Evolutionary conservation across 35 echinoderm and acorn worm genomes (phyloP).

Genomic region (Stichopus chloronotus): DNA sequence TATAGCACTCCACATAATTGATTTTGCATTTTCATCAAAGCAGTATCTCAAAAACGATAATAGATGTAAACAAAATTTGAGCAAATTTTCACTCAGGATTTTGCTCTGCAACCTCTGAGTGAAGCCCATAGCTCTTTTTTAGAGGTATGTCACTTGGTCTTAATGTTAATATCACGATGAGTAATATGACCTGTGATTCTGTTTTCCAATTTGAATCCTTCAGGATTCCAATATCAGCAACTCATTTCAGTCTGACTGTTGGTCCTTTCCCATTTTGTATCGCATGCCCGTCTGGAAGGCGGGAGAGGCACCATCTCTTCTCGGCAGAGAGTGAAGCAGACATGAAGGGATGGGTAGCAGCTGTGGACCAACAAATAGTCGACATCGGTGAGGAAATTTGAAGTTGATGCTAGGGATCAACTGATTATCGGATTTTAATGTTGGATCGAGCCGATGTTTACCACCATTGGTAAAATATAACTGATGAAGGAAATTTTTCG

Average conservation of each 20-base stretch:
- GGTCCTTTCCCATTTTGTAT: slow-evolving; percentile 50
- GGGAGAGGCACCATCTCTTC: slow-evolving; percentile 55
- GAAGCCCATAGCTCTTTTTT: no score
- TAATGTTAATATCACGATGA: no score
- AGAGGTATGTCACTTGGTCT: no score
- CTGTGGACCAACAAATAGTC: slow-evolving; percentile 67
- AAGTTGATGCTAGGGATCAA: neutral
- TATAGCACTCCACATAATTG: no score
- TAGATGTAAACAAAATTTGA: no score
- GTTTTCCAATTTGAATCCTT: neutral
- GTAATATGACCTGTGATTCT: neutral
- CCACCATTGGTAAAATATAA: no score
- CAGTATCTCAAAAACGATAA: no score
- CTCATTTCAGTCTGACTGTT: neutral
- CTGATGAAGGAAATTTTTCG: no score
- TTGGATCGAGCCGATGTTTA: neutral
- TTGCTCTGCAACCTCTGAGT: no score
- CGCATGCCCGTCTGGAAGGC: slow-evolving; percentile 39
- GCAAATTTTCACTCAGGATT: no score
- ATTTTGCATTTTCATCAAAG: no score
- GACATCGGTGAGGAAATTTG: slow-evolving; percentile 47
- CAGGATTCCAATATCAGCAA: slow-evolving; percentile 26
- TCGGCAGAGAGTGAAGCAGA: slow-evolving; percentile 59
- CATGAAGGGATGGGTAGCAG: slow-evolving; percentile 59
- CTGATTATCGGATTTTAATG: neutral